These are phyloP conservation scores for Drosophila novamexicana DNA, from an alignment of 1,140 invertebrate genomes.

Conservation along the genomic window DNA sequence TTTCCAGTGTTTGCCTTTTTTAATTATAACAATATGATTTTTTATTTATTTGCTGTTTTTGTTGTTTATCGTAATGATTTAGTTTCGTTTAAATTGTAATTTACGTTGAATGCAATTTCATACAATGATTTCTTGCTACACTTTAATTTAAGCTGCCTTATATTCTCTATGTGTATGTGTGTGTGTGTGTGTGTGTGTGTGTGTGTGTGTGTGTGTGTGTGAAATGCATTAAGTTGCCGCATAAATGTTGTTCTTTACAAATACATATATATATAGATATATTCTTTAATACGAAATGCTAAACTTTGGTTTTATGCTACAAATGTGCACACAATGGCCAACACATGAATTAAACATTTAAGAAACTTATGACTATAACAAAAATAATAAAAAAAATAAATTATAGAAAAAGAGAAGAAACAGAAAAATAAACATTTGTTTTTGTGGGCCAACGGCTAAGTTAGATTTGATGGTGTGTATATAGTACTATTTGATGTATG, in stretches of 20 bases:
- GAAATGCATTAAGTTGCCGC: constrained; percentile 55
- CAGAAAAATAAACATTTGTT: constrained; percentile 16
- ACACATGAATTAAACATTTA: constrained; percentile 57
- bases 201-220: constrained; percentile 23
- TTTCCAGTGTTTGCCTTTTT: constrained; percentile 65
- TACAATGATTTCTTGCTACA: constrained; percentile 65
- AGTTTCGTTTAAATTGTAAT: constrained; percentile 44
- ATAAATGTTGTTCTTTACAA: constrained; percentile 65
- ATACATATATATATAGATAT: constrained; percentile 47
- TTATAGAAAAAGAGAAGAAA: constrained; percentile 18
- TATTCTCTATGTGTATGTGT: constrained; percentile 25
- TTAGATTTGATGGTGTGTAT: constrained; percentile 21
- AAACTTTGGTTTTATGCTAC: constrained; percentile 83
- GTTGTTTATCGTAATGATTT: constrained; percentile 62
- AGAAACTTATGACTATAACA: constrained; percentile 69
- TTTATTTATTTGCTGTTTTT: constrained; percentile 48
- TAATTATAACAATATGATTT: constrained; percentile 78
- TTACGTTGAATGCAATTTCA: constrained; percentile 77
- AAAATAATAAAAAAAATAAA: constrained; percentile 67
- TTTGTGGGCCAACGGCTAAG: constrained; percentile 36
- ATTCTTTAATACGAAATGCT: constrained; percentile 72
- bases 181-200: neutral
- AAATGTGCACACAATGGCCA: constrained; percentile 80
- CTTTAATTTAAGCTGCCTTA: constrained; percentile 46
- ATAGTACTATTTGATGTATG: constrained; percentile 29